Percentiles rank a stretch among this genome's conserved stretches.
Conservation (phyloP, 2,113 vertebrate genomes). For the Bombycilla garrulus region DNA sequence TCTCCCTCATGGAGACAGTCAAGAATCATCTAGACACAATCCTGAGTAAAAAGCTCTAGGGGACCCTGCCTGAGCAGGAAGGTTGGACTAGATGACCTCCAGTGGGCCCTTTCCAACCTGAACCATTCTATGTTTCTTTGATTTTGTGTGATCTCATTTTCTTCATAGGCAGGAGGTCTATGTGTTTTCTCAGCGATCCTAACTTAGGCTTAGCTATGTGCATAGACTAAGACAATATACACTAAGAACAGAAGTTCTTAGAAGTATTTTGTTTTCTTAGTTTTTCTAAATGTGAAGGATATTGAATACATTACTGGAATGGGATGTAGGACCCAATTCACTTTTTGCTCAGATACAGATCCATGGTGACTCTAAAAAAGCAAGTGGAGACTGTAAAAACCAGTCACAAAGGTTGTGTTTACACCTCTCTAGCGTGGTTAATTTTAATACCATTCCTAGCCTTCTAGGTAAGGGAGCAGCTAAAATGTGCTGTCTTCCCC, state of each 20-base stretch:
- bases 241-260: background rate
- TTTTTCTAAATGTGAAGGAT: background rate
- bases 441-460: background rate
- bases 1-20: background rate
- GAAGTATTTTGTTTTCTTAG: background rate
- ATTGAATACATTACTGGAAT: background rate
- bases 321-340: background rate
- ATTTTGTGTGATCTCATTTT: background rate
- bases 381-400: background rate
- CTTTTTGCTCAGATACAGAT: background rate
- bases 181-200: background rate
- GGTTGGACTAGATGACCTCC: background rate
- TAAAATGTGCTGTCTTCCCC: background rate
- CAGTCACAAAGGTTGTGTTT: background rate
- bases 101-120: background rate
- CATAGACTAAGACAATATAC: background rate
- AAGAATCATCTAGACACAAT: background rate
- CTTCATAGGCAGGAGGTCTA: background rate
- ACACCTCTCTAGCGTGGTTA: background rate
- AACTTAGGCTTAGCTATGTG: background rate
- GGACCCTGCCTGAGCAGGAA: background rate
- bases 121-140: background rate
- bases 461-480: background rate
- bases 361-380: background rate
- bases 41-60: background rate